These are phyloP conservation scores for Anaspis maculata DNA, from an alignment of 2,888 invertebrate species.

Conservation along the genomic window DNA sequence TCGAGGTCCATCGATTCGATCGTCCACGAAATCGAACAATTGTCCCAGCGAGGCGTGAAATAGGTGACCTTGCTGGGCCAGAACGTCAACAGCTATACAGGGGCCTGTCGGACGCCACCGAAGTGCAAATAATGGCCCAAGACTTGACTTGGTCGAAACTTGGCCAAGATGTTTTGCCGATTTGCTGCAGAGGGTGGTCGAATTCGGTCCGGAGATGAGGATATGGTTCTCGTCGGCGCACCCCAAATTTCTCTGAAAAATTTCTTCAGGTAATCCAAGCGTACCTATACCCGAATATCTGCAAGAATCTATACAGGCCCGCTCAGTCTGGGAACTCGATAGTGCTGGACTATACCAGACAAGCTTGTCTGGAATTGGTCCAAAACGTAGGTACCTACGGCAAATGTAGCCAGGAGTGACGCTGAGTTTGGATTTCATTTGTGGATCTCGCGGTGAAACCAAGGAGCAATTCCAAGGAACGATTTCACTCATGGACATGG, in stretches of 20 bases:
- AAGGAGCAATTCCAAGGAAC: conserved; percentile 87
- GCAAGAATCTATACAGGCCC: conserved; percentile 84
- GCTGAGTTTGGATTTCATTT: conserved; percentile 91
- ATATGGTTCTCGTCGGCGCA: conserved; percentile 93
- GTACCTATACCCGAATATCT: conserved; percentile 68
- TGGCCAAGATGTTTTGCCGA: conserved; percentile 78
- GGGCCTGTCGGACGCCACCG: conserved; percentile 51
- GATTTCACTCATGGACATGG: conserved; percentile 58
- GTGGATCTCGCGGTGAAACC: conserved; percentile 95
- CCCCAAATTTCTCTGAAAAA: conserved; percentile 96
- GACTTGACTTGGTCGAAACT: conserved; percentile 57
- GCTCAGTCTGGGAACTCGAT: conserved; percentile 83
- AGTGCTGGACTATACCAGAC: conserved; percentile 76
- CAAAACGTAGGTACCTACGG: conserved; percentile 50
- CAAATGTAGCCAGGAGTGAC: conserved; percentile 62
- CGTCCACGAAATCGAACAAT: conserved; percentile 65
- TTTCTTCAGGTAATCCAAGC: conserved; percentile 42
- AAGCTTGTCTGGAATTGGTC: conserved; percentile 75
- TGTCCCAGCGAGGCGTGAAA: conserved; percentile 74
- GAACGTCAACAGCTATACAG: conserved; percentile 93
- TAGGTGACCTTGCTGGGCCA: conserved; percentile 63
- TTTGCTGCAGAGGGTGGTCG: conserved; percentile 73
- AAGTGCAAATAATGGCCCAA: conserved; percentile 22
- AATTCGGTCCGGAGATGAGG: conserved; percentile 79
- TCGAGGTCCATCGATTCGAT: conserved; percentile 79